These are phyloP conservation scores for Phymastichus coffea DNA, from an alignment of 1,140 invertebrate species.

Conservation along the genomic window DNA sequence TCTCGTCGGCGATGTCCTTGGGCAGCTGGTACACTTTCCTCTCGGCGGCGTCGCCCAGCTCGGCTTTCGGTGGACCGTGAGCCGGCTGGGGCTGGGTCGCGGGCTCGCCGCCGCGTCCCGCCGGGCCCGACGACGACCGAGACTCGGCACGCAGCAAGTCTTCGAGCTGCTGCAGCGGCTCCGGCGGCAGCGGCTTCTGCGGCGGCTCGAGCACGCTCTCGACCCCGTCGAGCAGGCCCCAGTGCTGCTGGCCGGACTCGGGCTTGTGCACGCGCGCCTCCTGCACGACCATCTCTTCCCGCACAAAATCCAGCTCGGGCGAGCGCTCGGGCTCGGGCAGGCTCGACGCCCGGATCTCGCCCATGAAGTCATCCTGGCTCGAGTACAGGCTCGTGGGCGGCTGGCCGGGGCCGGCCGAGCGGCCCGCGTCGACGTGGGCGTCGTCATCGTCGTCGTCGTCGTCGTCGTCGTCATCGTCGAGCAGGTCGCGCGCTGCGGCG, in stretches of 20 bases:
- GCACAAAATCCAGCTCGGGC: constrained; percentile 33
- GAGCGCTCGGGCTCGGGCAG: constrained; percentile 34
- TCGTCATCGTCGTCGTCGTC: constrained; percentile 15
- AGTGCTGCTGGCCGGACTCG: constrained; percentile 33
- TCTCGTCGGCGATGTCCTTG: constrained; percentile 51
- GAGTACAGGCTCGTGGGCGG: constrained; percentile 1
- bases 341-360: constrained; percentile 32
- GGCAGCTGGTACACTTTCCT: constrained; percentile 13
- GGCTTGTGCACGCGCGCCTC: constrained; percentile 18
- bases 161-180: too few relatives aligned
- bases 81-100: constrained; percentile 29
- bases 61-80: constrained; percentile 31
- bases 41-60: constrained; percentile 1
- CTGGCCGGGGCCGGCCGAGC: background rate
- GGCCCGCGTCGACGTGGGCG: background rate
- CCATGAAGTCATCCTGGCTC: constrained; percentile 22
- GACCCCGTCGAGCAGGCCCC: constrained; percentile 31
- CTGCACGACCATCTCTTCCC: constrained; percentile 21
- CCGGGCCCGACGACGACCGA: constrained; percentile 1
- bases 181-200: constrained; percentile 42
- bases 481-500: background rate
- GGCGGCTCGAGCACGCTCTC: constrained; percentile 40
- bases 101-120: constrained; percentile 35
- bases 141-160: background rate
- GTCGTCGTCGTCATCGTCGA: constrained; percentile 8